Evolutionary conservation across 2,113 vertebrate genomes (phyloP), one percentile per base, ranked within the genome.

Genomic region (Saguinus midas): DNA sequence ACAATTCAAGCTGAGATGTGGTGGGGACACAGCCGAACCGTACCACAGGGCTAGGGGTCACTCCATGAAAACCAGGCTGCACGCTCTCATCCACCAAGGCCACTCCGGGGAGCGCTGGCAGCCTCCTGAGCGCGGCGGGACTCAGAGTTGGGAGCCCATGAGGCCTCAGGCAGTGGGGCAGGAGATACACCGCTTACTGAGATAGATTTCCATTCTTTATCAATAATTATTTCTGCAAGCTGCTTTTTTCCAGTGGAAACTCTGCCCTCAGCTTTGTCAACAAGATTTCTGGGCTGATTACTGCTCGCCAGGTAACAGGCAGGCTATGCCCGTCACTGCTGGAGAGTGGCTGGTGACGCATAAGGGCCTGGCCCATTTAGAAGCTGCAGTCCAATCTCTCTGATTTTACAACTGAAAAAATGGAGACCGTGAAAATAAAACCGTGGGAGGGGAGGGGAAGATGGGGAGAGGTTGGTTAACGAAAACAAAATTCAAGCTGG

Each of bases 211-310:
- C 90, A 70, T 21, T 87, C 84, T 97, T 98, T 98, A 98, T 97
- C 96, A 35, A 40, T 55, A 91, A 91, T 75, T 90, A 91, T 97
- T 98, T 89, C 91, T 90, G 87, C 90, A 87, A 97, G 97, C 93
- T 90, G 35, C 16, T 88, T 95, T 96, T 95, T 96, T 96, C 98
- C 98, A 96, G 29, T 94, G 97, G 98, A 98, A 98, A 97, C 64
- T 91, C 89, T 96, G 97, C 95, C 97, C 95, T 96, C 50, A 50
- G 97, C 98, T 98, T 92, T 76, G 96, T 97, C 97, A 97, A 96
- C 95, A 76, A 29, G 95, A 98, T 98, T 88, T 84, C 95, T 92
- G n/a, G 1, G 48, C 91, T 66, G 97, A 98, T 97, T 98, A 97
- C 0, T 11, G 3, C 40, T 57, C 70, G 35, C 43, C 66, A 92